Base-by-base conservation (phyloP, 2,888 invertebrate species). In the Schrankia costaestrigalis region DNA sequence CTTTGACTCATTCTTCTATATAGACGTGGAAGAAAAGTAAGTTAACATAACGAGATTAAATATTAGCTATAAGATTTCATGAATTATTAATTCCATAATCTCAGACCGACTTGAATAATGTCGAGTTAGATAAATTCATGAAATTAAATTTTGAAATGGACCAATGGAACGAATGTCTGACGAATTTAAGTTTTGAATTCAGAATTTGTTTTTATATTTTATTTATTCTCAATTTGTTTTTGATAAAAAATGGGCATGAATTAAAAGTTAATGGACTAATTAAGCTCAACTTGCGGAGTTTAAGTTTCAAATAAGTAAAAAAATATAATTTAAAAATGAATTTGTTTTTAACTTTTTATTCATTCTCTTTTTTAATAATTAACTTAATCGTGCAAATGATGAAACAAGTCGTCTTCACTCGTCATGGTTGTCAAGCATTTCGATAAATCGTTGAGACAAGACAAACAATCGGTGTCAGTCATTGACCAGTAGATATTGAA, bases 11-110 rank as follows among this genome's bases (percentile, higher is more conserved):
- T 68, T 74, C 67, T 62, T 52, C 59, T 63, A 67, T 70, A 63
- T 73, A 68, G 63, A 67, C 55, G 61, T 66, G 71, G 76, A 71
- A 63, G 76, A 74, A 75, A 82, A 61, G 85, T 86, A 84, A 86
- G 85, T 85, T 78, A 61, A 63, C 56, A 62, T 67, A 69, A 70
- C 67, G 64, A 59, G 62, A 71, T 73, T 68, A 63, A 63, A 60
- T 58, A 57, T 58, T 59, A 58, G 59, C 45, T 52, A 47, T 60
- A 48, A 55, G 45, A 47, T 56, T 60, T 49, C 55, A 50, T 55
- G 49, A 58, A 50, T 60, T 40, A 49, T 57, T 56, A 53, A 54
- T 55, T 42, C 34, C 19, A 39, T 46, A n/a, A 46, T 48, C 55
- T 43, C 41, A 34, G 43, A 35, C 41, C 13, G 31, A 43, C 35